These are phyloP conservation scores for Sinocyclocheilus rhinocerous DNA, from an alignment of 2,113 vertebrate genomes.

Conservation along the genomic window DNA sequence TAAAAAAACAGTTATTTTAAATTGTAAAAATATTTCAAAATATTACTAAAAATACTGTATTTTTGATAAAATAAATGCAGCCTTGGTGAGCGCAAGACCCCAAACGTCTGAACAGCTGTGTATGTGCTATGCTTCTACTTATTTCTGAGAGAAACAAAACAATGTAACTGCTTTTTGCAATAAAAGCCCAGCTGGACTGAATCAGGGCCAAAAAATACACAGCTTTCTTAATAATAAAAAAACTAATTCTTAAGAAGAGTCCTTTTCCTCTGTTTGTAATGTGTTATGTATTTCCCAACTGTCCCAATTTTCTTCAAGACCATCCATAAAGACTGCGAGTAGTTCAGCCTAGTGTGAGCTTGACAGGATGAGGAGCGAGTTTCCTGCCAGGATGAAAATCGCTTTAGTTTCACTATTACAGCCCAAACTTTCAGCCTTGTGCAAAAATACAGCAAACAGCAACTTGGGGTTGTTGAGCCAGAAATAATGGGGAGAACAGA, in stretches of 20 bases:
- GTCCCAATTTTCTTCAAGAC: slow-evolving; percentile 57
- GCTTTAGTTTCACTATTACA: slow-evolving; percentile 55
- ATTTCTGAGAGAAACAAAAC: neutral
- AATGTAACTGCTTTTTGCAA: neutral
- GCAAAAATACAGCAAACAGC: slow-evolving; percentile 39
- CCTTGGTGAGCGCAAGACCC: too few species aligned
- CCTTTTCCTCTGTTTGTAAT: slow-evolving; percentile 26
- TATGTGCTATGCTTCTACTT: too few species aligned
- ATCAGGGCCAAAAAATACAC: neutral
- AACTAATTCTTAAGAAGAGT: neutral
- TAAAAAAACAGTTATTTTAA: too few species aligned
- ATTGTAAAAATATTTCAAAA: too few species aligned
- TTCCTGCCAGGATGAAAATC: slow-evolving; percentile 37
- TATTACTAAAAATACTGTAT: too few species aligned
- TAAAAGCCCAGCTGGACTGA: neutral
- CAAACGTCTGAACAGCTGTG: too few species aligned
- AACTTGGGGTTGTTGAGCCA: slow-evolving; percentile 1
- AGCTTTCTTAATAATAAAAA: neutral
- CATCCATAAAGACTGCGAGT: slow-evolving; percentile 66
- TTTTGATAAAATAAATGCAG: too few species aligned
- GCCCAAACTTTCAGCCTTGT: slow-evolving; percentile 47
- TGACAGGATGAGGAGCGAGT: slow-evolving; percentile 45
- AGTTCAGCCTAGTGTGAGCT: slow-evolving; percentile 42
- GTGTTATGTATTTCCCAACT: slow-evolving; percentile 57
- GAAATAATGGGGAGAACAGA: neutral